Evolutionary conservation across 2,113 vertebrate species (phyloP).

Genomic region (Phylloscopus trochiloides): DNA sequence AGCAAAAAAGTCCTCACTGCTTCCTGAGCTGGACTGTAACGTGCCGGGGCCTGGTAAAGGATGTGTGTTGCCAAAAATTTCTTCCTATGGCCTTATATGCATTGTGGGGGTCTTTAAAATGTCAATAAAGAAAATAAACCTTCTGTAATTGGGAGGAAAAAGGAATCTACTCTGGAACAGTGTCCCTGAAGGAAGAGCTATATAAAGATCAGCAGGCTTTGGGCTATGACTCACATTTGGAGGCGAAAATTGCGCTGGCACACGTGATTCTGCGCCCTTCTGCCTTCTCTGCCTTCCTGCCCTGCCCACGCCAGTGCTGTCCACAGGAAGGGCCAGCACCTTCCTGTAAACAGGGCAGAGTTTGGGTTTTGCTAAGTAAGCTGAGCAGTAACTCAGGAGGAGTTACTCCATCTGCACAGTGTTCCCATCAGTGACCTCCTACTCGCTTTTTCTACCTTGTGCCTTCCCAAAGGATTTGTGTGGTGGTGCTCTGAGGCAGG

Average conservation of each 20-base stretch:
- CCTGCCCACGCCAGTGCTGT: not conserved
- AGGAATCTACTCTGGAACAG: not conserved
- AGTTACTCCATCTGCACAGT: not conserved
- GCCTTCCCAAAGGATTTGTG: not conserved
- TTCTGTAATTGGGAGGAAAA: not conserved
- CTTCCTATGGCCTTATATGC: not conserved
- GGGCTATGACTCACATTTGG: conserved; percentile 2
- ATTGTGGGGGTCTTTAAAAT: not conserved
- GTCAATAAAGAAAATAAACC: not conserved
- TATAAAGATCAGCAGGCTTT: not conserved
- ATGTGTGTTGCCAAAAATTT: not conserved
- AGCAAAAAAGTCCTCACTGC: not conserved
- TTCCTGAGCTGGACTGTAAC: not conserved
- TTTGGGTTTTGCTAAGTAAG: not conserved
- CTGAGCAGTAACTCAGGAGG: not conserved
- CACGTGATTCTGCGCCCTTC: not conserved
- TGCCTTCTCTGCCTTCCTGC: not conserved
- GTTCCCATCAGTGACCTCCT: not conserved
- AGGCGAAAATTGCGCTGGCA: not conserved
- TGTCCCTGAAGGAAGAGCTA: not conserved
- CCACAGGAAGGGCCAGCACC: not conserved
- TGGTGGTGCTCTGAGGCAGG: not conserved
- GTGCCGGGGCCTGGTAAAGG: not conserved
- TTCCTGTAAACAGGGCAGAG: not conserved
- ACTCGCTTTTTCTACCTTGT: not conserved